phyloP scores from a whole-genome alignment of 2,797 vertebrate species.

The Pyrocephalus nanus region DNA sequence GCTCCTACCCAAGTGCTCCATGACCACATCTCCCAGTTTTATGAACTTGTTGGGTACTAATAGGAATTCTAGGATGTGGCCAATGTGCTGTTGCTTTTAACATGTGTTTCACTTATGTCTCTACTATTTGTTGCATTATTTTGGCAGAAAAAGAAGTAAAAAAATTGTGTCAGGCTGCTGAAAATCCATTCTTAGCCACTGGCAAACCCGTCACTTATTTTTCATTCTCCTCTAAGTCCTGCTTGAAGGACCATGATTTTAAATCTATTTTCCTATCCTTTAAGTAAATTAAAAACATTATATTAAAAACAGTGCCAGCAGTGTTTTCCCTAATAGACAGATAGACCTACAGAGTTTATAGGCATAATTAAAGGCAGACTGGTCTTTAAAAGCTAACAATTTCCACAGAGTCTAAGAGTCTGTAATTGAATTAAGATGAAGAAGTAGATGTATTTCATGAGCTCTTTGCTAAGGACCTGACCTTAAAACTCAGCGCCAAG shows the following conservation, averaged over 20 bases:
- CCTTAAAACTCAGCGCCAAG: background rate
- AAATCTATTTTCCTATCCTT: conserved; percentile 50
- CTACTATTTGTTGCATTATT: conserved; percentile 26
- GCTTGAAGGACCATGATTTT: conserved; percentile 33
- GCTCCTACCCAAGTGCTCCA: background rate
- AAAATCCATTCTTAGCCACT: conserved; percentile 34
- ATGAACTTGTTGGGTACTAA: background rate
- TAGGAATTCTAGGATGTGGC: background rate
- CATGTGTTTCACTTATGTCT: conserved; percentile 27
- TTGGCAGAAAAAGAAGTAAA: conserved; percentile 52
- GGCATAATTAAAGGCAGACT: conserved; percentile 60
- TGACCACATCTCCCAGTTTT: background rate
- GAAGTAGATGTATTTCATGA: background rate
- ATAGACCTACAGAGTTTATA: conserved; percentile 49
- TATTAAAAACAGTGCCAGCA: conserved; percentile 50
- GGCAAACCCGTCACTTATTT: background rate
- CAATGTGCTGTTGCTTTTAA: background rate
- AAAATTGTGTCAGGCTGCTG: background rate
- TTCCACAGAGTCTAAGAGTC: conserved; percentile 41
- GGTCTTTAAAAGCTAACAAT: conserved; percentile 45
- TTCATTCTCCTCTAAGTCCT: background rate
- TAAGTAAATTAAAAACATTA: conserved; percentile 54
- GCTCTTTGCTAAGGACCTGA: background rate
- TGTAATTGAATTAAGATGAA: conserved; percentile 37
- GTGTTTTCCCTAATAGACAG: conserved; percentile 51